phyloP scores from a whole-genome alignment of 2,797 vertebrate genomes.

The Sciurus carolinensis region DNA sequence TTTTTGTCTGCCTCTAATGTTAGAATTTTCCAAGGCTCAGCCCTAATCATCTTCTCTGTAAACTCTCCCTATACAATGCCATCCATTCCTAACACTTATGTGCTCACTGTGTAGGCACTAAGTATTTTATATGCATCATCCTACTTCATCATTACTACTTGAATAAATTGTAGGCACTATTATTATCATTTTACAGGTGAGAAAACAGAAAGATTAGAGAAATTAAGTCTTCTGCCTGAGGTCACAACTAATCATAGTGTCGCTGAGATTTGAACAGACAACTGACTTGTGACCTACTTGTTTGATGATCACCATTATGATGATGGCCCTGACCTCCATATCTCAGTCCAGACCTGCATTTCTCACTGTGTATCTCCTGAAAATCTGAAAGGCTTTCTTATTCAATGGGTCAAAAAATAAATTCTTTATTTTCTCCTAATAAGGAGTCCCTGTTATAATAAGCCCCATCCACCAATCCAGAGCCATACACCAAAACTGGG shows the following conservation, averaged over 20 bases:
- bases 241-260: background rate
- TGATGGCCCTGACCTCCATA: background rate
- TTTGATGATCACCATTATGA: background rate
- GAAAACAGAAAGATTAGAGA: slow-evolving; percentile 38
- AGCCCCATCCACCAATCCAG: background rate
- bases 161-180: background rate
- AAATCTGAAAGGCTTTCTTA: slow-evolving; percentile 42
- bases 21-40: background rate
- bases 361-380: background rate
- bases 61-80: background rate
- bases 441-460: background rate
- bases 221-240: slow-evolving; percentile 32
- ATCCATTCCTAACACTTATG: background rate
- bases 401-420: background rate
- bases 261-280: background rate
- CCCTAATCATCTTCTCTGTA: background rate
- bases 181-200: slow-evolving; percentile 54
- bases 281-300: background rate
- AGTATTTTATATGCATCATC: slow-evolving; percentile 14
- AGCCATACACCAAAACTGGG: background rate
- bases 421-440: background rate
- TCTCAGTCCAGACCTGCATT: background rate
- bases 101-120: background rate
- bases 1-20: background rate
- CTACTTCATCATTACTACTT: slow-evolving; percentile 19